Evolutionary conservation across 2,797 vertebrate species (phyloP), one percentile per base, ranked within the genome.

Genomic region (Paedocypris micromegethes): DNA sequence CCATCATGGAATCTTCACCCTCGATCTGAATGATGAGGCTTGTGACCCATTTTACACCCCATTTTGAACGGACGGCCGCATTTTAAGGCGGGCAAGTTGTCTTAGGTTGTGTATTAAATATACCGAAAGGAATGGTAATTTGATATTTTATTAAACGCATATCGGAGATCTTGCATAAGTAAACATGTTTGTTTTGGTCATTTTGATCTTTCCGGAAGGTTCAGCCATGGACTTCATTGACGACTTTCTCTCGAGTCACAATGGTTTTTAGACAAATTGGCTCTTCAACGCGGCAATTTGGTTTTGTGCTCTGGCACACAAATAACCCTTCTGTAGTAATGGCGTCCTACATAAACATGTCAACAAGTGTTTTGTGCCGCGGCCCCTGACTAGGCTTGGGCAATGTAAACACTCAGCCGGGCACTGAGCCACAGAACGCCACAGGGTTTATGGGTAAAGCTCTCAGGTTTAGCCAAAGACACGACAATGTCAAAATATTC

Each of bases 391-490:
- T 43, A 41, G 40, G 65, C 39, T 52, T 48, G 45, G 53, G 72
- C 66, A 70, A 74, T 66, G 67, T 74, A 66, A 74, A 70, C 67
- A 61, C 70, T 74, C 8, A 53, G 56, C n/a, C 40, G 66, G 72
- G 72, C 59, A 6, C 51, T 7, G 5, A 55, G 72, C 66, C 72
- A 74, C 62, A 59, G 43, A 58, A 37, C 42, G 59, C 48, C 69
- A 42, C 62, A 40, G 45, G 62, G 51, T 58, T 54, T 69, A 56
- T 38, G n/a, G 42, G 44, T 23, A 23, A 23, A n/a, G 51, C n/a
- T 70, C 58, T 59, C 67, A 70, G 61, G 45, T 39, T 9, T 5
- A 40, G 48, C 2, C 4, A 59, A 61, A 54, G 37, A 6, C 9
- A 59, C 3, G 9, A 23, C 23, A 1, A 23, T 23, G 23, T 23